phyloP scores from a whole-genome alignment of 2,797 vertebrate species.

The Mionectes olivaceus region DNA sequence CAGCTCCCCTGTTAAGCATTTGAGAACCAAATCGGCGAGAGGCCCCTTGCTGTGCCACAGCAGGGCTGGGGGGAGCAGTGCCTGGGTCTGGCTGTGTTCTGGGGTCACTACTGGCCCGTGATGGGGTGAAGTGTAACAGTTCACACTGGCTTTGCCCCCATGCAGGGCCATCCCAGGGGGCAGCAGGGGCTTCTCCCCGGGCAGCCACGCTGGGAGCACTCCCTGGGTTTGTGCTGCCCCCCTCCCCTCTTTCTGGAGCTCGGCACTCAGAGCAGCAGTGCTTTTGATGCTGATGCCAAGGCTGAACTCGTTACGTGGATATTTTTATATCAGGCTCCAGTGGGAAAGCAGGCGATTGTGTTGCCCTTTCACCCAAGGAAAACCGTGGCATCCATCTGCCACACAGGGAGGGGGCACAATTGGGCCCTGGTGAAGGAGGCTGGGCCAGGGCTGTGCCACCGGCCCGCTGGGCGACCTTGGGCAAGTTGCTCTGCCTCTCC shows the following conservation, averaged over 20 bases:
- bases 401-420: background rate
- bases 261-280: background rate
- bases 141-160: background rate
- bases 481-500: constrained; percentile 9
- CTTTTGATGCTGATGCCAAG: background rate
- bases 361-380: background rate
- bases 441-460: background rate
- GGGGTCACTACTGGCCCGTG: rapidly evolving
- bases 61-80: background rate
- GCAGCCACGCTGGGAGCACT: background rate
- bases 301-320: background rate
- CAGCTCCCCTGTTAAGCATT: background rate
- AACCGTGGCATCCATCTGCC: background rate
- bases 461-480: background rate
- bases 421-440: background rate
- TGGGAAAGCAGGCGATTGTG: rapidly evolving
- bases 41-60: background rate
- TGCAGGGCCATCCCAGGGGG: background rate
- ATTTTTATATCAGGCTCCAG: background rate
- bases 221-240: background rate
- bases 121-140: background rate
- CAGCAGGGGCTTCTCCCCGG: background rate
- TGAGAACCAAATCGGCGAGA: background rate
- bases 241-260: background rate
- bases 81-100: background rate